A percentile compares a stretch with the other conserved stretches of the same genome.
Conservation (phyloP, 2,113 vertebrate species). For the Cacatua alba region DNA sequence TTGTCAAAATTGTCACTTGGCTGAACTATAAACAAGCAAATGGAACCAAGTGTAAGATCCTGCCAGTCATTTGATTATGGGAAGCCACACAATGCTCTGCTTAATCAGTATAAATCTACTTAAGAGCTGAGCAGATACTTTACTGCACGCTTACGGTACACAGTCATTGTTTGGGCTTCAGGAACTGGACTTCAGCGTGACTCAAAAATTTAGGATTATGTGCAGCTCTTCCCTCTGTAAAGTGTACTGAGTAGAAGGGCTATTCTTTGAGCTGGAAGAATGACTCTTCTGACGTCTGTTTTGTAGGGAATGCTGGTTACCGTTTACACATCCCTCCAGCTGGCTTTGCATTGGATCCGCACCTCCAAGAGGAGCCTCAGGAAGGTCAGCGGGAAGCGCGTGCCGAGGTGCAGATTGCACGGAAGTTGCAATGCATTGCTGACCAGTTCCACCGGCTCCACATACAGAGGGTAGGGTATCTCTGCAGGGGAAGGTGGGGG, state of each 20-base stretch:
- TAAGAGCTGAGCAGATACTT: background rate
- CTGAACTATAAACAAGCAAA: background rate
- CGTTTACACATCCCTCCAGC: slow-evolving; percentile 77
- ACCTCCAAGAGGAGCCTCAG: slow-evolving; percentile 68
- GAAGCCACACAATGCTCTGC: background rate
- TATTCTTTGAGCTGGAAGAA: background rate
- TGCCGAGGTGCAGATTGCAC: slow-evolving; percentile 80
- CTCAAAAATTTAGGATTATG: background rate
- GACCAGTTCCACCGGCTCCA: slow-evolving; percentile 85
- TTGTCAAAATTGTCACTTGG: background rate
- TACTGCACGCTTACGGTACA: background rate
- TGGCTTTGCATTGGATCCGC: slow-evolving; percentile 70
- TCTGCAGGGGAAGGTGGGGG: background rate
- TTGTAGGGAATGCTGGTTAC: slow-evolving; percentile 81
- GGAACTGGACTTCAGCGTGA: background rate
- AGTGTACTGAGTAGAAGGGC: background rate
- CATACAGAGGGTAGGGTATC: slow-evolving; percentile 79
- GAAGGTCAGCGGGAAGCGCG: slow-evolving; percentile 76
- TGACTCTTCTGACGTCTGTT: slow-evolving; percentile 41
- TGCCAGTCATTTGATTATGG: background rate
- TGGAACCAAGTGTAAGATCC: background rate
- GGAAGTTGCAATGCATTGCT: slow-evolving; percentile 82
- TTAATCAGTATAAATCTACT: background rate
- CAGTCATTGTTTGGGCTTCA: background rate
- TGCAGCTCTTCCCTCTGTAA: background rate